Evolutionary conservation across 2,113 vertebrate species (phyloP).

Genomic region (Gymnorhina tibicen): DNA sequence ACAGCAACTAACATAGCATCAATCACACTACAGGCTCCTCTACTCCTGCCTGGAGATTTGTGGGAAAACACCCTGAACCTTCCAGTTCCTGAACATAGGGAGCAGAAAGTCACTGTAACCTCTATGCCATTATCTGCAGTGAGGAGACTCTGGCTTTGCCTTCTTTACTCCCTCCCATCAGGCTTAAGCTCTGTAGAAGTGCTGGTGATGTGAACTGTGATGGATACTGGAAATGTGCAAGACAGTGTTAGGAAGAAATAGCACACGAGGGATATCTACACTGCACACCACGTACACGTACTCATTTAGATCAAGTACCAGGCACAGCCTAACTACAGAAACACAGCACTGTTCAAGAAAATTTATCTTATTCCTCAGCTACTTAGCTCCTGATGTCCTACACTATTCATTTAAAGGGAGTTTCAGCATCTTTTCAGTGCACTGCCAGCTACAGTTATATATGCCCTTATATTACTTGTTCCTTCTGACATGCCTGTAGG

Average conservation of each 20-base stretch:
- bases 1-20: background rate
- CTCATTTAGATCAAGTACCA: background rate
- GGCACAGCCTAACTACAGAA: background rate
- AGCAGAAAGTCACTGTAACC: background rate
- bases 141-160: background rate
- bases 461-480: slow-evolving; percentile 21
- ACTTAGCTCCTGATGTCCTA: slow-evolving; percentile 13
- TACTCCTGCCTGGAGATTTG: background rate
- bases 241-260: background rate
- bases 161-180: background rate
- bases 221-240: background rate
- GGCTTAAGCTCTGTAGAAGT: background rate
- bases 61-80: background rate
- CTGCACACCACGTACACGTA: background rate
- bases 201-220: background rate
- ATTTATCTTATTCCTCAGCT: slow-evolving; percentile 33
- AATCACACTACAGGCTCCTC: background rate
- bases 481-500: slow-evolving; percentile 53
- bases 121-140: background rate
- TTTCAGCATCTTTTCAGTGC: background rate
- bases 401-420: background rate
- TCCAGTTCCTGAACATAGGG: background rate
- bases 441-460: slow-evolving; percentile 14
- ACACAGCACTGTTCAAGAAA: background rate
- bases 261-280: background rate